phyloP scores from a whole-genome alignment of 2,888 invertebrate species.

The Oscheius onirici region DNA sequence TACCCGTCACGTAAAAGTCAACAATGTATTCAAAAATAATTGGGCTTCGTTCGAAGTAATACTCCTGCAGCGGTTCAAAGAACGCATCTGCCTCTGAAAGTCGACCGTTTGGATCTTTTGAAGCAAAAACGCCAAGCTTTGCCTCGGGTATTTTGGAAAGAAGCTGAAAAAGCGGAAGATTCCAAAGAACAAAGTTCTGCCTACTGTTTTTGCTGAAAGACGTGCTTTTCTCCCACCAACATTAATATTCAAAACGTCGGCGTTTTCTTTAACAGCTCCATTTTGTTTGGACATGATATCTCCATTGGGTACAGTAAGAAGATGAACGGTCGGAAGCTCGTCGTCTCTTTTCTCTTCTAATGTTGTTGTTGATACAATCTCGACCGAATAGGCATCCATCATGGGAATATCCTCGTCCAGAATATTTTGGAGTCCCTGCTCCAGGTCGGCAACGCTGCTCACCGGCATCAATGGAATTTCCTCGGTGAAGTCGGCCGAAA shows the following conservation, averaged over 20 bases:
- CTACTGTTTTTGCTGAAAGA: constrained; percentile 50
- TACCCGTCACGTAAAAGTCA: constrained; percentile 64
- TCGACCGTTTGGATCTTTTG: constrained; percentile 56
- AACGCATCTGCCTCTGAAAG: constrained; percentile 68
- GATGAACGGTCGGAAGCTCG: neutral
- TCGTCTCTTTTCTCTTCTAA: neutral
- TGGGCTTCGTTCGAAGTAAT: constrained; percentile 68
- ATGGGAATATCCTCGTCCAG: constrained; percentile 10
- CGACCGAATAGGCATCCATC: constrained; percentile 16
- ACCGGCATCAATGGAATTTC: constrained; percentile 5
- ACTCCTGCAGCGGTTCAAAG: constrained; percentile 64
- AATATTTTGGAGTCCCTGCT: neutral
- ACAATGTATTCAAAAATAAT: constrained; percentile 68
- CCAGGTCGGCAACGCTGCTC: neutral
- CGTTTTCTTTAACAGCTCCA: neutral
- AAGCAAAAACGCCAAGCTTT: constrained; percentile 19
- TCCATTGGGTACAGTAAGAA: constrained; percentile 1
- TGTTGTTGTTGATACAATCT: neutral
- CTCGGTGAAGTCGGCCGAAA: neutral
- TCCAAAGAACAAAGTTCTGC: neutral
- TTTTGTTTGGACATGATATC: neutral
- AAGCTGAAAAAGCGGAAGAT: constrained; percentile 2
- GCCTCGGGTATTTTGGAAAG: constrained; percentile 21
- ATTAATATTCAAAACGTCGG: constrained; percentile 42
- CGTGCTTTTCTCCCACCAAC: constrained; percentile 63